Conservation (phyloP, 1,140 invertebrate species). For the Bombus superbus region DNA sequence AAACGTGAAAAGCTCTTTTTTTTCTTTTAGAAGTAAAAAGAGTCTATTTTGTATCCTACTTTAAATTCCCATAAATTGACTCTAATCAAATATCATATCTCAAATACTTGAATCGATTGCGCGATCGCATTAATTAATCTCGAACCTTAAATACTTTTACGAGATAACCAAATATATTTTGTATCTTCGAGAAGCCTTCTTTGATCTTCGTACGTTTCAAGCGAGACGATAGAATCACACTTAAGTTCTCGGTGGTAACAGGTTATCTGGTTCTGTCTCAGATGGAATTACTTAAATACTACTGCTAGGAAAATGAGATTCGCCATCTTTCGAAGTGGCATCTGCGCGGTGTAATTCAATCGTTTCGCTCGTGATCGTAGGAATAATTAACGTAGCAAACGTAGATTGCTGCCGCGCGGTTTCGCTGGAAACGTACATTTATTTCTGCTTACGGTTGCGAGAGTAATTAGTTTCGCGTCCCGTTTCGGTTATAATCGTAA, state of each 20-base stretch:
- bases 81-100: too few species aligned
- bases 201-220: not conserved
- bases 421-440: not conserved
- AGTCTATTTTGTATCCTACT: too few species aligned
- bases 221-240: not conserved
- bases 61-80: too few species aligned
- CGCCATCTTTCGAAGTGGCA: not conserved
- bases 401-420: not conserved
- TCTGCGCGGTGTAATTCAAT: not conserved
- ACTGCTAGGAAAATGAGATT: not conserved
- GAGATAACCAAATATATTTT: not conserved
- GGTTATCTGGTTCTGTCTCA: not conserved
- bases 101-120: too few species aligned
- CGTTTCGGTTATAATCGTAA: constrained; percentile 9
- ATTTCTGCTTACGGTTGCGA: not conserved
- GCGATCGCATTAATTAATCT: too few species aligned
- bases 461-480: not conserved
- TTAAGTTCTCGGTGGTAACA: not conserved
- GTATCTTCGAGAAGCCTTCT: not conserved
- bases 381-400: not conserved
- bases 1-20: too few species aligned
- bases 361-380: not conserved
- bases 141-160: too few species aligned
- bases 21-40: too few species aligned
- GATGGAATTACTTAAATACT: not conserved